Base-by-base conservation (phyloP, 1,140 invertebrate species). In the Daktulosphaira vitifoliae region DNA sequence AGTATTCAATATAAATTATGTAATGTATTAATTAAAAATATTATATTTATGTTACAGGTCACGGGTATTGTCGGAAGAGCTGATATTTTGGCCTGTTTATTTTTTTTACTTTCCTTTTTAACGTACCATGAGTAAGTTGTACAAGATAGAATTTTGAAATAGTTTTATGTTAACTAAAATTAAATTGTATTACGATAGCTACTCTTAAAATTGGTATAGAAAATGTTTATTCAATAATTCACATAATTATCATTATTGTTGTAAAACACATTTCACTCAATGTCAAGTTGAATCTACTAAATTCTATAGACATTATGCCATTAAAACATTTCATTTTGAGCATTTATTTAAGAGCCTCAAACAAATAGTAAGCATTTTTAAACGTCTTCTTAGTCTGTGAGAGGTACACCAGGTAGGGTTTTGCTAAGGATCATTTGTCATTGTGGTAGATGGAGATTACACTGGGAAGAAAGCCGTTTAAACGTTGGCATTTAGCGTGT, bases 31-130 rank as follows among this genome's bases (percentile, higher is more conserved):
- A n/a, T n/a, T n/a, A n/a, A n/a, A n/a, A n/a, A n/a, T n/a, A n/a
- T n/a, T n/a, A n/a, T n/a, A n/a, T n/a, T n/a, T n/a, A n/a, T 74
- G 70, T 82, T 80, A n/a, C 79, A 88, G 86, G 85, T 89, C 39
- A 82, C 85, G 23, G 85, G 86, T 44, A 85, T 89, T 48, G 89
- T 91, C 0, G 89, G 89, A 15, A 76, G 88, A 74, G 87, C 89
- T n/a, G 89, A 92, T 76, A 82, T 90, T 18, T 76, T 90, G 29
- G 87, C 88, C 3, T 88, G 87, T 71, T 79, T 90, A 67, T 88
- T 91, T 75, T 90, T 90, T 75, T 78, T 94, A 13, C 77, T 87
- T 48, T 88, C 89, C 1, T 81, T 95, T 59, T 79, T 90, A 69
- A 84, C 80, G 69, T 91, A 84, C 78, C 86, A 86, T 70, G 85